A percentile compares a stretch with the other conserved stretches of the same genome.
phyloP scores from a whole-genome alignment of 2,797 vertebrate genomes.

The Paguma larvata region DNA sequence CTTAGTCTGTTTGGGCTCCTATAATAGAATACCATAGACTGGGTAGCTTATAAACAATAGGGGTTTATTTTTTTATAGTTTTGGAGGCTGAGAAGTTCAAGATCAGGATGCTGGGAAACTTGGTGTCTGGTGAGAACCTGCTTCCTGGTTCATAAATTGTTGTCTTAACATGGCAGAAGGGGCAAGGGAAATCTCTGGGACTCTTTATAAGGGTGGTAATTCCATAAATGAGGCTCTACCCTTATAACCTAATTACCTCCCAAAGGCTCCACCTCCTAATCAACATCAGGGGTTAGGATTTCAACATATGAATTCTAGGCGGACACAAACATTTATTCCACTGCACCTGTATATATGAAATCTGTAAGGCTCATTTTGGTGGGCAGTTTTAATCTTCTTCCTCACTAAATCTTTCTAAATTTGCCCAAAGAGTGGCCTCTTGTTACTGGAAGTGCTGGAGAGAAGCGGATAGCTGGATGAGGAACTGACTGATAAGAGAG shows the following conservation, averaged over 20 bases:
- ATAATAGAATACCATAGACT: background rate
- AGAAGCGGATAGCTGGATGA: background rate
- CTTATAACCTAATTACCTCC: background rate
- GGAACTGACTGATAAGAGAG: background rate
- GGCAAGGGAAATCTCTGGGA: background rate
- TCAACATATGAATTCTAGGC: background rate
- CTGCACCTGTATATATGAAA: background rate
- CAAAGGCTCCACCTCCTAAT: background rate
- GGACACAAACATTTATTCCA: background rate
- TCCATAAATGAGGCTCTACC: background rate
- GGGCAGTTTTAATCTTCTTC: background rate
- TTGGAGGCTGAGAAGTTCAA: background rate
- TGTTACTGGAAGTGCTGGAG: background rate
- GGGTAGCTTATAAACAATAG: background rate
- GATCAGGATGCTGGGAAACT: background rate
- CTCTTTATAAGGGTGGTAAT: background rate
- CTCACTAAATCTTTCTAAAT: background rate
- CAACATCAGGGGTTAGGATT: background rate
- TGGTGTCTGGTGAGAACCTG: background rate
- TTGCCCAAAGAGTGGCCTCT: background rate
- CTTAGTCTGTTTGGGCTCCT: background rate
- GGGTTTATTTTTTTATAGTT: background rate
- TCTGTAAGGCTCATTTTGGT: background rate
- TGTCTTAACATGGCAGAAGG: background rate
- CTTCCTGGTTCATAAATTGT: background rate